These are phyloP conservation scores for Halictus quadricinctus DNA, from an alignment of 2,888 invertebrate genomes.

Conservation along the genomic window DNA sequence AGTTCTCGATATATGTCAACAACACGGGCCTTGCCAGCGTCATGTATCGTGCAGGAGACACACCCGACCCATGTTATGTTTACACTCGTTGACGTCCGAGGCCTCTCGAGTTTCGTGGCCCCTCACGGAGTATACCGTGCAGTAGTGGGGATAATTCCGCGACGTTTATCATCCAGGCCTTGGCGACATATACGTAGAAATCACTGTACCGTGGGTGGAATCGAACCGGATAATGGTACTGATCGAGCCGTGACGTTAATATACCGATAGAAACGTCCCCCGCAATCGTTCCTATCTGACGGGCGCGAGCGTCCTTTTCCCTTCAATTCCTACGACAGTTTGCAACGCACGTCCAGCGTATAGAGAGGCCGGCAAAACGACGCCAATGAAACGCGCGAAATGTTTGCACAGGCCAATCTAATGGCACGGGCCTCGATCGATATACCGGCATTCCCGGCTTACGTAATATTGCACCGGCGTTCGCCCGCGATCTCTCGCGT, in stretches of 20 bases:
- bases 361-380: conserved; percentile 21
- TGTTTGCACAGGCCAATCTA: conserved; percentile 53
- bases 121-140: too few relatives aligned
- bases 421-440: conserved; percentile 50
- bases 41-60: too few relatives aligned
- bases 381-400: conserved; percentile 50
- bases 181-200: too few relatives aligned
- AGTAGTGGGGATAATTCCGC: too few relatives aligned
- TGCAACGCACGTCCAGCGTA: conserved; percentile 4
- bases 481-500: conserved; percentile 16
- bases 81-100: too few relatives aligned
- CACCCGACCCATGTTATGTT: too few relatives aligned
- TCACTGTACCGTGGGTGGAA: too few relatives aligned
- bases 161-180: too few relatives aligned
- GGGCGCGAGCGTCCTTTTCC: background rate
- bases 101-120: too few relatives aligned
- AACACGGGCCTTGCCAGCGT: too few relatives aligned
- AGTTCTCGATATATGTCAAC: too few relatives aligned
- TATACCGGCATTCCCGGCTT: conserved; percentile 52
- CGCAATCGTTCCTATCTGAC: conserved; percentile 14
- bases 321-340: background rate
- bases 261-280: background rate
- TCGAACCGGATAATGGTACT: background rate
- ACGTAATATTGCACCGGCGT: conserved; percentile 55
- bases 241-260: background rate